Evolutionary conservation across 1,140 invertebrate genomes (phyloP).

Genomic region (Idris sp.): DNA sequence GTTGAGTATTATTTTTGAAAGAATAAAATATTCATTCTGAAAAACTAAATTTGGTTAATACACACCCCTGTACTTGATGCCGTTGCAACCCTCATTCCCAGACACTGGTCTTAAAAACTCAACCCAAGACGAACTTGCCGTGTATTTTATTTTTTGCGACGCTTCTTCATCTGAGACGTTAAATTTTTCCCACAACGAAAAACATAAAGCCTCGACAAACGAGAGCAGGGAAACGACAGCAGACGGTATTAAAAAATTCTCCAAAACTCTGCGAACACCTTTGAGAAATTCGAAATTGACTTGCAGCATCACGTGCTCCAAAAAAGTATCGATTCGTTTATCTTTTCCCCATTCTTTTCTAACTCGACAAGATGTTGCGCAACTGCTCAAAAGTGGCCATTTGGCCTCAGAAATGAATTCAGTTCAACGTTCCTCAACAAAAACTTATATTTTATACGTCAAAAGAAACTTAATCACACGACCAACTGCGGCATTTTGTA

Average conservation of each 20-base stretch:
- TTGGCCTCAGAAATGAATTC: constrained; percentile 27
- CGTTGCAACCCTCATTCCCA: constrained; percentile 24
- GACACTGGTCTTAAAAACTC: constrained; percentile 20
- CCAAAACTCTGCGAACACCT: constrained; percentile 43
- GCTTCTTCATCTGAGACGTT: constrained; percentile 76
- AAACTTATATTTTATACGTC: no score
- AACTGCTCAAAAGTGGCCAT: constrained; percentile 35
- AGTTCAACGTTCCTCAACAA: constrained; percentile 1
- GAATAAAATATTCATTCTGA: no score
- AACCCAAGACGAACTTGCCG: constrained; percentile 59
- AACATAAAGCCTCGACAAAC: constrained; percentile 63
- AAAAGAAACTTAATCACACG: no score
- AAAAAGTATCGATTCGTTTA: constrained; percentile 42
- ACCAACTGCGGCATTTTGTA: no score
- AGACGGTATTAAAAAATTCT: constrained; percentile 63
- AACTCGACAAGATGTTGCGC: constrained; percentile 44
- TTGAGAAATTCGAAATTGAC: constrained; percentile 47
- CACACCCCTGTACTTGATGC: constrained; percentile 36
- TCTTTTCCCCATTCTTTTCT: constrained; percentile 46
- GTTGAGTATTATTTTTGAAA: no score
- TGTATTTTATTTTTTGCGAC: constrained; percentile 73
- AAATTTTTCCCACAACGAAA: constrained; percentile 76
- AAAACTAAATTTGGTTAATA: no score
- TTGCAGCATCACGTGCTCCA: constrained; percentile 43
- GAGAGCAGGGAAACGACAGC: constrained; percentile 29